Evolutionary conservation across 1,140 invertebrate genomes (phyloP).

Genomic region (Trichogramma pretiosum): DNA sequence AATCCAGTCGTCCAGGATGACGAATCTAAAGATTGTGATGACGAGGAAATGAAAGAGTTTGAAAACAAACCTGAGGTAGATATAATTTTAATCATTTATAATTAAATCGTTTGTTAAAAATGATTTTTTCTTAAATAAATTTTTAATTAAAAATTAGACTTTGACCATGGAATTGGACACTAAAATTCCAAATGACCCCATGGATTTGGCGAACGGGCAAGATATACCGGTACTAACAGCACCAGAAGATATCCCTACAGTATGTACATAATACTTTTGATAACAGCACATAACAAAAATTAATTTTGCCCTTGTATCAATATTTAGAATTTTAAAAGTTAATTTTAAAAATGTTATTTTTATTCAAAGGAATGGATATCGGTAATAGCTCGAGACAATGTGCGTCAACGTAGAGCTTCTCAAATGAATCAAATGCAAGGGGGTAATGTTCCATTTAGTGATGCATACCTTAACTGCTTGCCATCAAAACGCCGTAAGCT

Average conservation of each 20-base stretch:
- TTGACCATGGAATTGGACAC: constrained; percentile 32
- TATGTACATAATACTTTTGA: constrained; percentile 25
- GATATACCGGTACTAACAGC: constrained; percentile 36
- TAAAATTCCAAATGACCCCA: constrained; percentile 22
- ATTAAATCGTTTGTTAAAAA: constrained; percentile 3
- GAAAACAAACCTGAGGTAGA: constrained; percentile 27
- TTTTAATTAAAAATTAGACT: constrained; percentile 27
- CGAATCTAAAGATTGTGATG: no score
- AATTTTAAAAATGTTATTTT: background rate
- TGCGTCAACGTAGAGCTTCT: constrained; percentile 53
- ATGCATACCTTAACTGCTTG: constrained; percentile 74
- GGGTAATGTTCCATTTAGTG: constrained; percentile 56
- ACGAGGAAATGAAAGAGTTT: background rate
- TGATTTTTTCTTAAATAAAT: no score
- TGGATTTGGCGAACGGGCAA: constrained; percentile 28
- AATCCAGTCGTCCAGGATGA: no score
- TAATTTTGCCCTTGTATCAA: no score
- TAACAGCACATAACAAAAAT: background rate
- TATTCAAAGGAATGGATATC: constrained; percentile 67
- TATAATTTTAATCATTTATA: constrained; percentile 4
- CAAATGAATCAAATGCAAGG: constrained; percentile 28
- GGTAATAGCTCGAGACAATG: constrained; percentile 64
- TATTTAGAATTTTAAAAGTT: background rate
- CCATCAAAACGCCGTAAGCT: constrained; percentile 72
- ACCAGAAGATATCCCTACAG: constrained; percentile 40